Evolutionary conservation across 2,888 invertebrate genomes (phyloP).

Genomic region (Thyatira batis): DNA sequence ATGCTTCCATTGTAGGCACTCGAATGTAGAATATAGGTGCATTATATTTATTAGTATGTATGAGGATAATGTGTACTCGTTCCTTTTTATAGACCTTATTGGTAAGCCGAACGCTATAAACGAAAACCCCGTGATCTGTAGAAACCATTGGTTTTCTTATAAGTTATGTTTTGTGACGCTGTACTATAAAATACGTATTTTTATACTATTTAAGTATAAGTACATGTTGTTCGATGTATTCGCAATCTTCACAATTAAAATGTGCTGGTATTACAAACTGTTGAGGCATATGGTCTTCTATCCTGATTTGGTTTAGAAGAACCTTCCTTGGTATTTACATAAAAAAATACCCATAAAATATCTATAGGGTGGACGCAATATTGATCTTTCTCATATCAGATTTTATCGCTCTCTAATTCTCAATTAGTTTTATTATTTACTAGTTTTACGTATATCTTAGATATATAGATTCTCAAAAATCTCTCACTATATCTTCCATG

Average conservation of each 20-base stretch:
- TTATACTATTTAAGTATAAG: neutral
- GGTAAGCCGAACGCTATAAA: neutral
- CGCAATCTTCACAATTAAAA: neutral
- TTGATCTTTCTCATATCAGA: too few species aligned
- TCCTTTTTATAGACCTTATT: neutral
- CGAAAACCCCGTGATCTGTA: neutral
- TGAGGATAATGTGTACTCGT: slow-evolving; percentile 5
- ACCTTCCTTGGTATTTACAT: too few species aligned
- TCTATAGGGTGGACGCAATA: too few species aligned
- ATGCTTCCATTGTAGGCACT: slow-evolving; percentile 72
- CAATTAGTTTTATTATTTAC: too few species aligned
- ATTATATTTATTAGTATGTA: slow-evolving; percentile 32
- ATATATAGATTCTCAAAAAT: too few species aligned
- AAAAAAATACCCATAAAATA: too few species aligned
- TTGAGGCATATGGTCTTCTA: too few species aligned
- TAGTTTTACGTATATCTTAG: too few species aligned
- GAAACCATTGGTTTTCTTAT: neutral
- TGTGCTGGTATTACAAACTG: neutral
- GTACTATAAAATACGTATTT: neutral
- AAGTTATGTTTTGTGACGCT: neutral
- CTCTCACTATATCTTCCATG: too few species aligned
- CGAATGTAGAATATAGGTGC: slow-evolving; percentile 48
- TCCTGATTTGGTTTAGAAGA: too few species aligned
- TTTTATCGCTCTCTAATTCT: too few species aligned
- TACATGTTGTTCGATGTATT: neutral